These are phyloP conservation scores for Peribatodes rhomboidaria DNA, from an alignment of 2,888 invertebrate genomes.

Conservation along the genomic window DNA sequence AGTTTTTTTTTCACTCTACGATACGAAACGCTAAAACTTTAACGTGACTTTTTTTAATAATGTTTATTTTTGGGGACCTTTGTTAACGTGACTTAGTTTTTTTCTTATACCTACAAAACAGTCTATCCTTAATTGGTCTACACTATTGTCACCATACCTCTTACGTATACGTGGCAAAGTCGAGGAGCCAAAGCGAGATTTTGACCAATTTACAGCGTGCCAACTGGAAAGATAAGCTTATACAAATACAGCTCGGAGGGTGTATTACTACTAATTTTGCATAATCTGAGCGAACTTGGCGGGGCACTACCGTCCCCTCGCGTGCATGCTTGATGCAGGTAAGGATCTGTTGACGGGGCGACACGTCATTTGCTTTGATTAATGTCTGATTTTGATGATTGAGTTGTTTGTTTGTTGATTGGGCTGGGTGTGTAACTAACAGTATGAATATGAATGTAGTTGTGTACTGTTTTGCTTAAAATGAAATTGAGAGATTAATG, in stretches of 20 bases:
- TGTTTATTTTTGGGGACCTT: too few relatives aligned
- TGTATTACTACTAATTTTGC: conserved; percentile 83
- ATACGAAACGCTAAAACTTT: too few relatives aligned
- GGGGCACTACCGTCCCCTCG: conserved; percentile 51
- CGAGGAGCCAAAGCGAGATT: conserved; percentile 80
- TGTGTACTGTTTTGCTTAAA: too few relatives aligned
- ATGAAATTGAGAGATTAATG: too few relatives aligned
- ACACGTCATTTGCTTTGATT: conserved; percentile 41
- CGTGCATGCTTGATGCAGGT: conserved; percentile 52
- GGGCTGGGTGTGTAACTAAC: neutral
- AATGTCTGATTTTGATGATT: conserved; percentile 24
- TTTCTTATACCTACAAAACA: neutral
- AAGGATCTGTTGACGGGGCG: conserved; percentile 43
- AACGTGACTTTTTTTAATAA: too few relatives aligned
- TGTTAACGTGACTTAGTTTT: too few relatives aligned
- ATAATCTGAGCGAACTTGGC: conserved; percentile 54
- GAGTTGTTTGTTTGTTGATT: conserved; percentile 17
- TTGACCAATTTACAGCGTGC: conserved; percentile 87
- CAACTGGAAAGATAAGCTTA: conserved; percentile 86
- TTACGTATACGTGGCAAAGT: conserved; percentile 75
- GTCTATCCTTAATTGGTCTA: neutral
- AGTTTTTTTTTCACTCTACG: too few relatives aligned
- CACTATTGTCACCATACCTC: conserved; percentile 60
- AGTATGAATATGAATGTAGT: neutral
- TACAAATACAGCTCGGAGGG: conserved; percentile 76